Evolutionary conservation across 2,113 vertebrate genomes (phyloP).

Genomic region (Microcebus jonahi): DNA sequence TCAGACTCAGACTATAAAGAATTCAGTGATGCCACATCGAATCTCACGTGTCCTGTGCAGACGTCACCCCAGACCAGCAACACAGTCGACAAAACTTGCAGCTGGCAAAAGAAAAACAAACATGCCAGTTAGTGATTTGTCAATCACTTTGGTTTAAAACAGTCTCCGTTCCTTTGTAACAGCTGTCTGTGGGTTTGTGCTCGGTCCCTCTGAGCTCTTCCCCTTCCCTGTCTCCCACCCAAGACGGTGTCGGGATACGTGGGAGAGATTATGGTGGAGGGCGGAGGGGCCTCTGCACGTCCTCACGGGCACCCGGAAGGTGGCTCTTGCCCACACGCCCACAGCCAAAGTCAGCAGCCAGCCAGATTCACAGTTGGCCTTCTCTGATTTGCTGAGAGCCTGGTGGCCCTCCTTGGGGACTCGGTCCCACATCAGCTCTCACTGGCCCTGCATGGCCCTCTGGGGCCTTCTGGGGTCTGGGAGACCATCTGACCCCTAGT

Average conservation of each 20-base stretch:
- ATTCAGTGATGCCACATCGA: not conserved
- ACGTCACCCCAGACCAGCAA: not conserved
- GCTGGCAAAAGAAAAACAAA: not conserved
- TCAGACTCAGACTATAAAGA: not conserved
- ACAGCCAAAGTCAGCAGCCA: no score
- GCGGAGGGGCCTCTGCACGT: not conserved
- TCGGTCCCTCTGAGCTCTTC: not conserved
- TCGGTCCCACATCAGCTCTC: no score
- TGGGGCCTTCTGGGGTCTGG: not conserved
- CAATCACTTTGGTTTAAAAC: not conserved
- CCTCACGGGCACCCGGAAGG: not conserved
- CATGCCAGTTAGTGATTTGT: not conserved
- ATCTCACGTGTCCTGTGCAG: fast-evolving
- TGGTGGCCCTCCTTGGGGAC: not conserved
- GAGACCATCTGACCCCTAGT: not conserved
- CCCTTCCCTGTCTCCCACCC: not conserved
- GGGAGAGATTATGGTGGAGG: not conserved
- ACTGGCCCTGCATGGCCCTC: not conserved
- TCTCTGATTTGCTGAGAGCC: not conserved
- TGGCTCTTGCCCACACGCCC: not conserved
- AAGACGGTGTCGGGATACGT: fast-evolving
- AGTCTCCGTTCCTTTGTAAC: not conserved
- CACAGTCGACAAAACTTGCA: not conserved
- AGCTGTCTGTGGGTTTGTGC: not conserved
- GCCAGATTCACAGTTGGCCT: not conserved